These are phyloP conservation scores for Drosophila paramelanica DNA, from an alignment of 2,888 invertebrate genomes.

Conservation along the genomic window DNA sequence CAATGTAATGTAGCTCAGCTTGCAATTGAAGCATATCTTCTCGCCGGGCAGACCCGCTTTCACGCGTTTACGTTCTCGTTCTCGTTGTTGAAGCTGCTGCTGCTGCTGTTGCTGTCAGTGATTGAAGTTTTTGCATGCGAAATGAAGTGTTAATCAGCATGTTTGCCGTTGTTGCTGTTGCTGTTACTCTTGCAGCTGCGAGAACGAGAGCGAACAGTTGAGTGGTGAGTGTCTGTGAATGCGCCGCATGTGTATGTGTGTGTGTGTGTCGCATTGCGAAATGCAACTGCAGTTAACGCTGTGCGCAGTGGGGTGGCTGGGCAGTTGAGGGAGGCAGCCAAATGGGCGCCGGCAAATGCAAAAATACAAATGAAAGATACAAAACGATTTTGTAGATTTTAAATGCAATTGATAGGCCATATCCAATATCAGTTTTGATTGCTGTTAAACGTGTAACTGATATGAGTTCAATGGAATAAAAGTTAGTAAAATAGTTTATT, in stretches of 20 bases:
- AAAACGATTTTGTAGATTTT: conserved; percentile 10
- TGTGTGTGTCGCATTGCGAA: conserved; percentile 24
- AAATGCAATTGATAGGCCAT: not conserved
- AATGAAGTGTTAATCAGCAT: conserved; percentile 68
- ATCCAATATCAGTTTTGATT: not conserved
- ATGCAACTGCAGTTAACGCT: conserved; percentile 26
- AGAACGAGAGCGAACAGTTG: not conserved
- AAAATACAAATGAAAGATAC: not conserved
- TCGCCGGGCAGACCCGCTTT: not conserved
- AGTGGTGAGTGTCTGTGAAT: not conserved
- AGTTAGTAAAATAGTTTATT: too few species aligned
- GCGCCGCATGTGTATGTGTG: not conserved
- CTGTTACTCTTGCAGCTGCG: conserved; percentile 1
- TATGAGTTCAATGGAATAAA: not conserved
- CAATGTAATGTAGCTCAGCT: too few species aligned
- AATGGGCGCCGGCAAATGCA: conserved; percentile 19
- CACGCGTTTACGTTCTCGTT: not conserved
- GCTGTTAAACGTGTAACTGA: not conserved
- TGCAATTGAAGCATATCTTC: not conserved
- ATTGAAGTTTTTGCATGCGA: conserved; percentile 70
- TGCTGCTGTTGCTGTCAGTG: conserved; percentile 29
- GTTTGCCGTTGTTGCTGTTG: conserved; percentile 32
- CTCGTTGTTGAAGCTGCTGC: conserved; percentile 26
- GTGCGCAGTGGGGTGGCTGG: not conserved
- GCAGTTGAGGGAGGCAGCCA: conserved; percentile 4